These are phyloP conservation scores for Vollenhovia emeryi DNA, from an alignment of 1,140 invertebrate species.

Conservation along the genomic window DNA sequence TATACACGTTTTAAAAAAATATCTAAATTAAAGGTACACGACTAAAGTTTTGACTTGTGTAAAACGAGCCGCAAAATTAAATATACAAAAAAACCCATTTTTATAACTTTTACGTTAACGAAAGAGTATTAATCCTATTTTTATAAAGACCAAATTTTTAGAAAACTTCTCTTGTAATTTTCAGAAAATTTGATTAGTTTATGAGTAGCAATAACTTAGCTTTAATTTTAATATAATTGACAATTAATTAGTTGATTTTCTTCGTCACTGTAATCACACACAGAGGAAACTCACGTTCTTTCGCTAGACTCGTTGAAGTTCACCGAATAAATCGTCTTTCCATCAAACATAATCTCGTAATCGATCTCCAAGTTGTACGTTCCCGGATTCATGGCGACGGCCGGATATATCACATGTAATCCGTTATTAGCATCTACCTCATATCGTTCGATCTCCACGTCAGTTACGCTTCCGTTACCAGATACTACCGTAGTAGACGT, in stretches of 20 bases:
- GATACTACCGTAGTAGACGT: background rate
- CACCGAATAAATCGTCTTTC: constrained; percentile 63
- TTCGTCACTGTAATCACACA: background rate
- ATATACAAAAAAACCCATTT: background rate
- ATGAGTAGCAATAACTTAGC: background rate
- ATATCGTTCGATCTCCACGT: constrained; percentile 68
- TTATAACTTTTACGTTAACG: background rate
- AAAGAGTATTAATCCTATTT: background rate
- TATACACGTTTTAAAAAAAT: background rate
- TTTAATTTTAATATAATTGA: background rate
- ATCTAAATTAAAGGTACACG: too few species aligned
- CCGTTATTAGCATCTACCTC: constrained; percentile 68
- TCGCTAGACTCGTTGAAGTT: constrained; percentile 48
- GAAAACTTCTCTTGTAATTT: background rate
- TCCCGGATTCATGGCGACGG: constrained; percentile 61
- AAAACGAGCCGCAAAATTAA: background rate
- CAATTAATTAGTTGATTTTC: constrained; percentile 4
- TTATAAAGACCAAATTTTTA: background rate
- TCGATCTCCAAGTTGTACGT: constrained; percentile 75
- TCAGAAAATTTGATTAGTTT: background rate
- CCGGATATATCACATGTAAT: constrained; percentile 69
- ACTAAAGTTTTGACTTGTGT: too few species aligned
- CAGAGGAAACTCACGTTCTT: constrained; percentile 40
- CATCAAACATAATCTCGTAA: constrained; percentile 70
- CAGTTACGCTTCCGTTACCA: background rate